Evolutionary conservation across 2,797 vertebrate genomes (phyloP).

Genomic region (Acrossocheilus fasciatus): DNA sequence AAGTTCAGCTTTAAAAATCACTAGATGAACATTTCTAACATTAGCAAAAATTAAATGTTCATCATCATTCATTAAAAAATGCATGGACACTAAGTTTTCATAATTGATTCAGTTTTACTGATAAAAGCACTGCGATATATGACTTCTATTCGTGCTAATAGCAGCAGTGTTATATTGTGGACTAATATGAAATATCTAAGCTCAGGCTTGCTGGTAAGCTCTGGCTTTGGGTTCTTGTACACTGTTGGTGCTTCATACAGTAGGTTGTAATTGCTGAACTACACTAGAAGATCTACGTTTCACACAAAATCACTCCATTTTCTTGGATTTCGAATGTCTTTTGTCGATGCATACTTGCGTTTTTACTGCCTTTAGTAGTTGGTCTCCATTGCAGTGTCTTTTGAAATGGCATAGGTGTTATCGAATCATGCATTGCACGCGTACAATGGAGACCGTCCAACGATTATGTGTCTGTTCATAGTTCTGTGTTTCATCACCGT

Average conservation of each 20-base stretch:
- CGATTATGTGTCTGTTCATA: conserved; percentile 45
- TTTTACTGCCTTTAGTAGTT: conserved; percentile 10
- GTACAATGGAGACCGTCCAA: conserved; percentile 13
- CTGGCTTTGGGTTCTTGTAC: conserved; percentile 31
- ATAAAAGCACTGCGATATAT: conserved; percentile 12
- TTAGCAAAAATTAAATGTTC: conserved; percentile 12
- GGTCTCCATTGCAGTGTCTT: conserved; percentile 2
- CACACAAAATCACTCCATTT: background rate
- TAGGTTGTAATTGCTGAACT: conserved; percentile 29
- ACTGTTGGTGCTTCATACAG: conserved; percentile 20
- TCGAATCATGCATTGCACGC: conserved; percentile 22
- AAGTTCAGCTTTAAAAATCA: background rate
- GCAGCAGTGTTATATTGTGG: conserved; percentile 36
- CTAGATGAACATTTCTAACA: conserved; percentile 11
- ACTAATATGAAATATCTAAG: conserved; percentile 25
- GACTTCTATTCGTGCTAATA: conserved; percentile 10
- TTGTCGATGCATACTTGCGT: background rate
- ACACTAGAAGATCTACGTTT: conserved; percentile 32
- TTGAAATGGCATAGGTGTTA: background rate
- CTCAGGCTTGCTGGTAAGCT: conserved; percentile 29
- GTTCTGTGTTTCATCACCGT: conserved; percentile 37
- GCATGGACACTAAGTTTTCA: conserved; percentile 46
- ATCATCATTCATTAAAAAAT: conserved; percentile 35
- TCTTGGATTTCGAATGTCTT: conserved; percentile 5
- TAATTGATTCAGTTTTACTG: conserved; percentile 21